phyloP scores from a whole-genome alignment of 2,113 vertebrate genomes.

The Epinephelus cyanopodus region DNA sequence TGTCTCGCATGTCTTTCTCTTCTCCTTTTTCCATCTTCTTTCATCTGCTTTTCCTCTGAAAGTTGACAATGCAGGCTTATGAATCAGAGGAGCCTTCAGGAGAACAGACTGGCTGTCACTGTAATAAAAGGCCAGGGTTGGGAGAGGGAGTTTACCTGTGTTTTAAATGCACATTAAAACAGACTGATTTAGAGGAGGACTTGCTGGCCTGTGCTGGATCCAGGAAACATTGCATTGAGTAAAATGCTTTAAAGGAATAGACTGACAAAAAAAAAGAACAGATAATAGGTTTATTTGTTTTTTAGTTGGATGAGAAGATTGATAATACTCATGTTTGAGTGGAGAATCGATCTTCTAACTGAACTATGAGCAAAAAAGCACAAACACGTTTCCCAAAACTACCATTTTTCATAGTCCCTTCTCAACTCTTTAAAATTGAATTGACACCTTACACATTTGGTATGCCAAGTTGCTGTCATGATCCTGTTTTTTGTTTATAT shows the following conservation, averaged over 20 bases:
- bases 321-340: too few relatives aligned
- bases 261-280: neutral
- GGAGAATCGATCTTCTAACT: too few relatives aligned
- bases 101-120: slow-evolving; percentile 77
- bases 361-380: too few relatives aligned
- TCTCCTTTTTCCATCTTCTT: neutral
- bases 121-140: slow-evolving; percentile 72
- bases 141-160: slow-evolving; percentile 17
- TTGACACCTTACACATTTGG: too few relatives aligned
- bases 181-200: neutral
- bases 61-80: slow-evolving; percentile 68
- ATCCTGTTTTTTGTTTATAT: too few relatives aligned
- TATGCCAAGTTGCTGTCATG: too few relatives aligned
- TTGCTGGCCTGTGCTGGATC: neutral
- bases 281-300: neutral
- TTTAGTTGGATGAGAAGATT: neutral
- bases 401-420: too few relatives aligned
- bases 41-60: slow-evolving; percentile 36
- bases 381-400: too few relatives aligned
- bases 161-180: slow-evolving; percentile 32
- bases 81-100: slow-evolving; percentile 73
- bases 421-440: too few relatives aligned
- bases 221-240: neutral
- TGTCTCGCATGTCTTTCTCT: slow-evolving; percentile 3
- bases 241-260: neutral